phyloP scores from a whole-genome alignment of 2,888 invertebrate genomes.

The Cosmia pyralina region DNA sequence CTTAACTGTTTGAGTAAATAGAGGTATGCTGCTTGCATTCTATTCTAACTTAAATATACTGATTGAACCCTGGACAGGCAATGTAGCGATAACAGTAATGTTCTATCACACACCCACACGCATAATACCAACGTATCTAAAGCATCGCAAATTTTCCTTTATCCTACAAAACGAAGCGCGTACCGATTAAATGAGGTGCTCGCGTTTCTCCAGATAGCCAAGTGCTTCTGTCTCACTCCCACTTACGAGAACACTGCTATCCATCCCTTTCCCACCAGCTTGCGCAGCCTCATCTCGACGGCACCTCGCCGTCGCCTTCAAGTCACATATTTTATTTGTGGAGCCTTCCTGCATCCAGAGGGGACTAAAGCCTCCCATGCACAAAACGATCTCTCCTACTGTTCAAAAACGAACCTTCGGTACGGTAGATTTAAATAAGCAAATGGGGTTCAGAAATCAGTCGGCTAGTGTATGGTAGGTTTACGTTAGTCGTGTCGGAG shows the following conservation, averaged over 20 bases:
- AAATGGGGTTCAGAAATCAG: constrained; percentile 62
- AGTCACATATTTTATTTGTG: constrained; percentile 90
- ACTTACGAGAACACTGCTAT: constrained; percentile 59
- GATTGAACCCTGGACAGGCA: constrained; percentile 47
- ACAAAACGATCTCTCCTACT: constrained; percentile 73
- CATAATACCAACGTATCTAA: constrained; percentile 71
- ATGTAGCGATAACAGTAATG: constrained; percentile 57
- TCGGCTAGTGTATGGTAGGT: constrained; percentile 76
- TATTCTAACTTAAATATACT: constrained; percentile 37
- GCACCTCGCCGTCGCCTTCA: constrained; percentile 89
- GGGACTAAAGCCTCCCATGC: constrained; percentile 83
- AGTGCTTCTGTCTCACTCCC: constrained; percentile 75
- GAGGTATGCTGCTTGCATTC: constrained; percentile 14
- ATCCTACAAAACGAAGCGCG: constrained; percentile 88
- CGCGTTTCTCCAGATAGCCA: constrained; percentile 90
- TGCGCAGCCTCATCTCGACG: constrained; percentile 87
- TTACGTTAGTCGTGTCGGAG: constrained; percentile 81
- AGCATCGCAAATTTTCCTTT: constrained; percentile 86
- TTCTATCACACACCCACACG: constrained; percentile 64
- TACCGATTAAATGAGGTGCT: constrained; percentile 90
- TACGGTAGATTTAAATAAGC: constrained; percentile 54
- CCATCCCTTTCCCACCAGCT: constrained; percentile 78
- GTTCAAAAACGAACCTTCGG: constrained; percentile 65
- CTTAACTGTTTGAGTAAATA: constrained; percentile 45
- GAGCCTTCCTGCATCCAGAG: constrained; percentile 89